Percentiles rank a stretch among this genome's conserved stretches.
Evolutionary conservation across 2,888 invertebrate species (phyloP).

Genomic region (Petrophora chlorosata): DNA sequence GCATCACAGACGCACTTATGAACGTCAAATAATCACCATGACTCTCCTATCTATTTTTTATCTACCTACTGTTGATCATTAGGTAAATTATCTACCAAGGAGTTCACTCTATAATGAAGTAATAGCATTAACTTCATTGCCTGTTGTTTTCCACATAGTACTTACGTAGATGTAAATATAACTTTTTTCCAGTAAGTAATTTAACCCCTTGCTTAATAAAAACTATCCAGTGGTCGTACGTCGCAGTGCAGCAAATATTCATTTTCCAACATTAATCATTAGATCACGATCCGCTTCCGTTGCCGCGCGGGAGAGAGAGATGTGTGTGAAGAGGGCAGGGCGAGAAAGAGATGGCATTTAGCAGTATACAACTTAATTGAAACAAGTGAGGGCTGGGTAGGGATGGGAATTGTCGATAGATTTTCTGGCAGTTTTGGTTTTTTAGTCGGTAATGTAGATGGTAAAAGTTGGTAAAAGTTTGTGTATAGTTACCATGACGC

Average conservation of each 20-base stretch:
- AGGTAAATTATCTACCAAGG: too few species aligned
- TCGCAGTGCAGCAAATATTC: constrained; percentile 42
- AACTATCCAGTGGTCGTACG: not conserved
- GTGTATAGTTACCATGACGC: too few species aligned
- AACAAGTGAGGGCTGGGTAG: constrained; percentile 53
- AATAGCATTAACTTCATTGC: too few species aligned
- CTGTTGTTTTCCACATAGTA: too few species aligned
- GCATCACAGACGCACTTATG: too few species aligned
- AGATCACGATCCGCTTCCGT: constrained; percentile 71
- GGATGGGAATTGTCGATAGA: constrained; percentile 43
- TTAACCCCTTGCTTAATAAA: not conserved
- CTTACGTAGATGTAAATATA: too few species aligned
- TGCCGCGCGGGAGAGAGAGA: constrained; percentile 51
- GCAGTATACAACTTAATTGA: constrained; percentile 77
- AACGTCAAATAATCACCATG: too few species aligned
- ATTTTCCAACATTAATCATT: constrained; percentile 70
- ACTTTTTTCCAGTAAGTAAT: too few species aligned
- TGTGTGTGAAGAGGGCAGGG: constrained; percentile 18
- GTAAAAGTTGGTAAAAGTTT: too few species aligned
- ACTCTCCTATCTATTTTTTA: too few species aligned
- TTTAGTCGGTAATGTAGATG: not conserved
- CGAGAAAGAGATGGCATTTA: constrained; percentile 42
- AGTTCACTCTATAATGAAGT: too few species aligned
- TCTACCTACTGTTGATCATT: too few species aligned
- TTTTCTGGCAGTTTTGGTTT: constrained; percentile 11